These are phyloP conservation scores for Proteles cristata DNA, from an alignment of 2,113 vertebrate species.

Conservation along the genomic window DNA sequence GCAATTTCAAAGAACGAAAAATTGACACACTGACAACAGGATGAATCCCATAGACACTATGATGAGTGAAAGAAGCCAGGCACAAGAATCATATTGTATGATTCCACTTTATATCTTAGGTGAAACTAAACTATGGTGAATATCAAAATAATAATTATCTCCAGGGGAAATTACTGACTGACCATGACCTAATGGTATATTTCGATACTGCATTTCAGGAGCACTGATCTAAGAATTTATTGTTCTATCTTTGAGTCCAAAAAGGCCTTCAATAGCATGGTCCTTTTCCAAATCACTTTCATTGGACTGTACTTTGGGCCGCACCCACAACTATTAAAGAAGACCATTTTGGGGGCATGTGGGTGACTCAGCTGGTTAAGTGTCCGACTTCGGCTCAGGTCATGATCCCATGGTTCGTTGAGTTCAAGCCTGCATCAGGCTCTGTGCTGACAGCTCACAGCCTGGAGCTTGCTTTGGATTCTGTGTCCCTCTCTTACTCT, in stretches of 20 bases:
- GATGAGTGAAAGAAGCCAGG: background rate
- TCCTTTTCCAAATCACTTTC: conserved; percentile 37
- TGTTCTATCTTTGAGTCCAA: background rate
- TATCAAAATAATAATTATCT: background rate
- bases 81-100: background rate
- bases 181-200: background rate
- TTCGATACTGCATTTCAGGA: background rate
- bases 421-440: too few species aligned
- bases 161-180: background rate
- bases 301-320: background rate
- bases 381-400: too few species aligned
- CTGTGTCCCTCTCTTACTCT: too few species aligned
- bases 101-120: background rate
- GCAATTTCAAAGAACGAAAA: background rate
- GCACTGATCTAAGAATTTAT: background rate
- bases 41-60: background rate
- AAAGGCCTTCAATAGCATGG: conserved; percentile 1
- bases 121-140: background rate
- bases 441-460: too few species aligned
- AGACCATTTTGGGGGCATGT: background rate
- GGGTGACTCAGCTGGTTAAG: too few species aligned
- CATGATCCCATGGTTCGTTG: too few species aligned
- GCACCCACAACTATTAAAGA: background rate
- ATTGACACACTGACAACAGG: background rate
- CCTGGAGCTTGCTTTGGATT: too few species aligned